Conservation (phyloP, 2,113 vertebrate genomes). For the Danio rerio region DNA sequence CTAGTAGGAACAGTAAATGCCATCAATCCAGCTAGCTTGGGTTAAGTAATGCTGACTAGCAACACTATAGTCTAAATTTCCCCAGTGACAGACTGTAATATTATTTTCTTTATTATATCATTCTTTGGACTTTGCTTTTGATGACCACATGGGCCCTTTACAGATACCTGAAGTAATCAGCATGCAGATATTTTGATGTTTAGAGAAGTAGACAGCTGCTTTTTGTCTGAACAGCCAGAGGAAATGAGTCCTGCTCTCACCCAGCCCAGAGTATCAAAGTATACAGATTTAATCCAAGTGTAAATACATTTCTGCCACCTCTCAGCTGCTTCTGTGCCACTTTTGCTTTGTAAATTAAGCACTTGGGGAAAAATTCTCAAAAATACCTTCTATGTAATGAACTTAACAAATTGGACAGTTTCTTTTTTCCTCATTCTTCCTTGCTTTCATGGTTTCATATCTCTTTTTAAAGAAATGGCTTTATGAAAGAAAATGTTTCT, state of each 20-base stretch:
- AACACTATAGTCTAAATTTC: neutral
- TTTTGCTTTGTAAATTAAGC: no score
- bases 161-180: neutral
- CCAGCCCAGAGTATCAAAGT: no score
- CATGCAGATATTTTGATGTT: neutral
- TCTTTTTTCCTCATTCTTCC: neutral
- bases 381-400: no score
- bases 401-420: neutral
- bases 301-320: no score
- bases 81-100: neutral
- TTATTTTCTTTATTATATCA: no score
- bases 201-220: neutral
- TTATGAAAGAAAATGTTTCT: neutral
- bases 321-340: no score
- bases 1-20: slow-evolving; percentile 54
- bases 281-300: no score
- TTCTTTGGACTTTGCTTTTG: neutral
- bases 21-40: slow-evolving; percentile 15
- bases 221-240: neutral
- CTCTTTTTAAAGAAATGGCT: neutral
- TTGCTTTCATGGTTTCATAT: neutral
- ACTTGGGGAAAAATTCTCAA: no score
- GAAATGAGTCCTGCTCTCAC: no score
- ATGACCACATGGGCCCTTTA: neutral
- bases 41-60: neutral